Conservation (phyloP, 2,888 invertebrate species). For the Cantharis lateralis region DNA sequence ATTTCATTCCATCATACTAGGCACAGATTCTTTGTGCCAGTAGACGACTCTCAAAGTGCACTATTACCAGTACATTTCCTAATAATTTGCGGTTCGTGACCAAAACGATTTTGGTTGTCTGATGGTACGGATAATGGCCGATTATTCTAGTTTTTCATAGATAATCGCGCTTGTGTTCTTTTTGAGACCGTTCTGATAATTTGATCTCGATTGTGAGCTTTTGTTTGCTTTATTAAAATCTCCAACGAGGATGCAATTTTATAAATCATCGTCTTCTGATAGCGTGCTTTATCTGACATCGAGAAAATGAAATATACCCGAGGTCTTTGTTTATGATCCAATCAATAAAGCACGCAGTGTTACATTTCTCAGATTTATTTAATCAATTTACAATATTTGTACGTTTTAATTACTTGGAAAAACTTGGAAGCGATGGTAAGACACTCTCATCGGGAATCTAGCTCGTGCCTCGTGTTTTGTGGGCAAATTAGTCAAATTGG, state of each 20-base stretch:
- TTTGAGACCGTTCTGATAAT: neutral
- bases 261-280: neutral
- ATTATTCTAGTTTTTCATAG: conserved; percentile 34
- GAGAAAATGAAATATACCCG: neutral
- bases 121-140: conserved; percentile 41
- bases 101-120: conserved; percentile 42
- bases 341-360: neutral
- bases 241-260: neutral
- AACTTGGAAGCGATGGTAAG: no score
- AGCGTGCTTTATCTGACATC: neutral
- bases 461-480: neutral
- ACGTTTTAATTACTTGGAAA: neutral
- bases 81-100: conserved; percentile 47
- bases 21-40: conserved; percentile 46
- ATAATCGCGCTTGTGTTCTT: neutral
- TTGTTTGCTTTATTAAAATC: neutral
- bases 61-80: conserved; percentile 43
- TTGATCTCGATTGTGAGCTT: neutral
- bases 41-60: conserved; percentile 42
- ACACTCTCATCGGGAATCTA: neutral
- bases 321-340: neutral
- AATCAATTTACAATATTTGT: neutral
- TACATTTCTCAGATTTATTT: neutral
- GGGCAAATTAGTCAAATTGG: neutral
- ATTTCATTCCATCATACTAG: conserved; percentile 42